Percentiles rank a stretch among this genome's conserved stretches.
phyloP scores from a whole-genome alignment of 2,113 vertebrate species.

The Ellobius talpinus region DNA sequence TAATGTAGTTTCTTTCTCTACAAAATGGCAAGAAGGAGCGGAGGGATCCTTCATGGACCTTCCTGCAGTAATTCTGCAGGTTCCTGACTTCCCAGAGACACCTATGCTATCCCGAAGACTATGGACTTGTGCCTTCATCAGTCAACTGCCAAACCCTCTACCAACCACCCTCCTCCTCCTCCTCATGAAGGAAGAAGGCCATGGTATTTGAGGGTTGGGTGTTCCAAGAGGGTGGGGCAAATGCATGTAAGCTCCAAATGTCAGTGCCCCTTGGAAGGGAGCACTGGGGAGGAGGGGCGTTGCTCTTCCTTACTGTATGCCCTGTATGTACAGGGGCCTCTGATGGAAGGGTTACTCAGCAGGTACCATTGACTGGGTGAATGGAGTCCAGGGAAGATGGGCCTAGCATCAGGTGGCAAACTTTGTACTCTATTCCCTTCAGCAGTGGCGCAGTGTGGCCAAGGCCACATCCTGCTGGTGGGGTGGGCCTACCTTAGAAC shows the following conservation, averaged over 20 bases:
- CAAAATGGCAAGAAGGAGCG: not conserved
- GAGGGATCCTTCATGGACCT: not conserved
- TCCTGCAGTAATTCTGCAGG: not conserved
- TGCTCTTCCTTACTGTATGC: not conserved
- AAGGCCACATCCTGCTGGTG: not conserved
- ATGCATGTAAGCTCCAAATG: not conserved
- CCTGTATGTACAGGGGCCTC: not conserved
- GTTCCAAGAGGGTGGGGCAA: not conserved
- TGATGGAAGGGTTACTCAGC: not conserved
- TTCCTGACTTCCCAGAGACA: not conserved
- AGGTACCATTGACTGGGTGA: not conserved
- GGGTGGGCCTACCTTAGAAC: not conserved
- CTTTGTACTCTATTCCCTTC: not conserved
- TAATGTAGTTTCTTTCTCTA: not conserved
- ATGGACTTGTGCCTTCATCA: not conserved
- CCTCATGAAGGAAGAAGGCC: not conserved
- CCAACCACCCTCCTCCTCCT: not conserved
- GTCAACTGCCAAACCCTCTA: not conserved
- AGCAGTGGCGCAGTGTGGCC: not conserved
- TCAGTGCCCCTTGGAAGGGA: not conserved
- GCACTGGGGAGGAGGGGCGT: accelerated
- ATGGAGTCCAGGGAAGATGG: not conserved
- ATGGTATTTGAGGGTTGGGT: not conserved
- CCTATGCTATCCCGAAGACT: not conserved
- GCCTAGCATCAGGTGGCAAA: not conserved